Evolutionary conservation across 2,888 invertebrate genomes (phyloP).

Genomic region (Oscheius onirici): DNA sequence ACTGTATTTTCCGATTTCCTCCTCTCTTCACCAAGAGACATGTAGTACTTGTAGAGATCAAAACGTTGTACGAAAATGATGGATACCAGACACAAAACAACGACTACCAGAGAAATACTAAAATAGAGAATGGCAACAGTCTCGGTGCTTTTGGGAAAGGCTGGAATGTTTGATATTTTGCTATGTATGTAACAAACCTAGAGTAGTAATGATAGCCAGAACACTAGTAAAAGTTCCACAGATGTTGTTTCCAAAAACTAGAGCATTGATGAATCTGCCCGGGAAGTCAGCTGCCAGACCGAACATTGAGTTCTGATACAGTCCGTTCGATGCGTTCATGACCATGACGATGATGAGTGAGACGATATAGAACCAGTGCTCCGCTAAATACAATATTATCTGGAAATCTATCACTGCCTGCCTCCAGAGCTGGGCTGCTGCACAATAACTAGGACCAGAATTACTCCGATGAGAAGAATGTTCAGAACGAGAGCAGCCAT

Average conservation of each 20-base stretch:
- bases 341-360: conserved; percentile 74
- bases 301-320: conserved; percentile 91
- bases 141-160: conserved; percentile 24
- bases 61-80: conserved; percentile 82
- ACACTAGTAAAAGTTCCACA: conserved; percentile 71
- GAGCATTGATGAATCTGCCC: conserved; percentile 86
- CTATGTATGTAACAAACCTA: conserved; percentile 40
- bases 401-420: conserved; percentile 27
- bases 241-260: conserved; percentile 78
- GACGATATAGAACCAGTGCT: conserved; percentile 72
- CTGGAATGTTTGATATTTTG: conserved; percentile 2
- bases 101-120: conserved; percentile 88
- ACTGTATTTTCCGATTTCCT: background rate
- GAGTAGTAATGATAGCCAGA: conserved; percentile 63
- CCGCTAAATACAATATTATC: conserved; percentile 63
- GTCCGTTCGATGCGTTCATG: conserved; percentile 83
- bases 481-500: conserved; percentile 43
- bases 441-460: conserved; percentile 73
- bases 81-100: conserved; percentile 91
- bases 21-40: conserved; percentile 38
- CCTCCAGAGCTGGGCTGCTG: conserved; percentile 66
- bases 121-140: conserved; percentile 93
- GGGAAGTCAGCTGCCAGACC: conserved; percentile 91
- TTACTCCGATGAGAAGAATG: conserved; percentile 72
- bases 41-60: conserved; percentile 47